These are phyloP conservation scores for Leucopsar rothschildi DNA, from an alignment of 2,113 vertebrate species.

Conservation along the genomic window DNA sequence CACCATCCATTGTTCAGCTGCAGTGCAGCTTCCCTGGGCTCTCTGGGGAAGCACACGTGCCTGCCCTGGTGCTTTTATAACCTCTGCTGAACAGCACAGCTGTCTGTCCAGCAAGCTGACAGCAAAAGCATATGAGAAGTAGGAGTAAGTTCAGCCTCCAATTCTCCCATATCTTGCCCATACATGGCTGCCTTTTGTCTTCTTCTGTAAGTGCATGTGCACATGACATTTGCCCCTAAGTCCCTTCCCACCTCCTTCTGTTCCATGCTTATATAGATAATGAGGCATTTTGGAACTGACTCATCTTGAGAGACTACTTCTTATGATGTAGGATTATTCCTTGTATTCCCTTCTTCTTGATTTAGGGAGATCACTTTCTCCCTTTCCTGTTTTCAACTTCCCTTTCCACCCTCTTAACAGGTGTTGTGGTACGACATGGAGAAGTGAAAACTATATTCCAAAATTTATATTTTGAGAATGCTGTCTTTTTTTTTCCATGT, in stretches of 20 bases:
- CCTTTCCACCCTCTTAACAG: background rate
- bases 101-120: background rate
- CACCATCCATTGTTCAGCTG: background rate
- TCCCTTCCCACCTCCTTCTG: background rate
- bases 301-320: background rate
- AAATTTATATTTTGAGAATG: background rate
- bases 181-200: background rate
- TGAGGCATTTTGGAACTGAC: background rate
- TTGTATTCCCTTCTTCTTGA: background rate
- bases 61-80: background rate
- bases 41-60: fast-evolving
- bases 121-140: background rate
- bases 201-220: background rate
- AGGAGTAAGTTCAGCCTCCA: background rate
- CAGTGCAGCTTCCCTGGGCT: background rate
- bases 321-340: background rate
- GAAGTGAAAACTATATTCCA: background rate
- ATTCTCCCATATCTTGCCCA: background rate
- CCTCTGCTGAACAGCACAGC: background rate
- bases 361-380: background rate
- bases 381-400: background rate
- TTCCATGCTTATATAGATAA: fast-evolving
- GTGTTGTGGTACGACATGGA: background rate
- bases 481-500: background rate
- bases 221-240: fast-evolving